A percentile compares a stretch with the other conserved stretches of the same genome.
These are phyloP conservation scores for Arizona elegans DNA, from an alignment of 2,113 vertebrate genomes.

Conservation along the genomic window DNA sequence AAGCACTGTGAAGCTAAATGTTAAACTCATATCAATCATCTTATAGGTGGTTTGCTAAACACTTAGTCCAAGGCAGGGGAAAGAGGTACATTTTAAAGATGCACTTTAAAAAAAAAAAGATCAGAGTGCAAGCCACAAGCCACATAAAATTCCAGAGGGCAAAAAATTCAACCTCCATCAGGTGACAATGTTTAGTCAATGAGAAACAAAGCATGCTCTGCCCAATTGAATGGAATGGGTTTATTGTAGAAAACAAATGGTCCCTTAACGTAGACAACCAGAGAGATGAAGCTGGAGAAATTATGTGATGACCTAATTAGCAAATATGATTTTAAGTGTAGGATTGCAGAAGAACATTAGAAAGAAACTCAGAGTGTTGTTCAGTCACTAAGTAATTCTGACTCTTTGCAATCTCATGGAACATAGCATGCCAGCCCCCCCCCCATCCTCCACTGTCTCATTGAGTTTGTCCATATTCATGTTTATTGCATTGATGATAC, in stretches of 20 bases:
- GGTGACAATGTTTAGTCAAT: neutral
- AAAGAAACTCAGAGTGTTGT: neutral
- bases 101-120: neutral
- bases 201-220: neutral
- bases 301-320: neutral
- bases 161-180: neutral
- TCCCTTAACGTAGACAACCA: neutral
- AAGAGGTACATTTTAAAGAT: neutral
- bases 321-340: neutral
- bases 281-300: neutral
- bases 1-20: too few relatives aligned
- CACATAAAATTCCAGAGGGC: neutral
- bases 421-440: too few relatives aligned
- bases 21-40: neutral
- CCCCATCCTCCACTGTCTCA: too few relatives aligned
- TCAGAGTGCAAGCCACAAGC: neutral
- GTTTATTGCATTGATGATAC: too few relatives aligned
- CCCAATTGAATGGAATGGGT: neutral
- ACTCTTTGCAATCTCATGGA: too few relatives aligned
- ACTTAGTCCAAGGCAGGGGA: neutral
- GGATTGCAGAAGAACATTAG: neutral
- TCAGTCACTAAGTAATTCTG: too few relatives aligned
- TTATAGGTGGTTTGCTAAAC: neutral
- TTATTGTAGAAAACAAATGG: neutral
- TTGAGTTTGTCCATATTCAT: too few relatives aligned